These are phyloP conservation scores for Tenthredo livida DNA, from an alignment of 2,888 invertebrate species.

Conservation along the genomic window DNA sequence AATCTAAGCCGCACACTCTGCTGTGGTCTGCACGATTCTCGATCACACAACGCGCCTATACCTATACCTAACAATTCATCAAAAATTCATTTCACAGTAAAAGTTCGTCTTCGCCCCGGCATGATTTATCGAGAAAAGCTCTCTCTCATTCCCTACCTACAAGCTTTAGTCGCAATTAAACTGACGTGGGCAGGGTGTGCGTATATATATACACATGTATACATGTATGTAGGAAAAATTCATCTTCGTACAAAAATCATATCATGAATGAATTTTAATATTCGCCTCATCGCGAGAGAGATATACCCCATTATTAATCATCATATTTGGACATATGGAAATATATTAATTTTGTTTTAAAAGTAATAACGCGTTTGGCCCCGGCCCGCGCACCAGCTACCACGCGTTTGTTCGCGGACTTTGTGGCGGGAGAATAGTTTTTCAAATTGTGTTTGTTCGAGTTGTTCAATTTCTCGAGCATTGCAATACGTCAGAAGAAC, in stretches of 20 bases:
- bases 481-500: background rate
- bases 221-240: background rate
- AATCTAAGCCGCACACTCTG: background rate
- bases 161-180: constrained; percentile 8
- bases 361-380: constrained; percentile 12
- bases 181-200: background rate
- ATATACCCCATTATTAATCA: background rate
- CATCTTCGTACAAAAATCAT: background rate
- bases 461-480: background rate
- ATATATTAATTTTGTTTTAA: constrained; percentile 32
- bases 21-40: background rate
- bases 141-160: background rate
- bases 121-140: constrained; percentile 21
- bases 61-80: background rate
- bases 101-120: background rate
- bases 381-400: background rate
- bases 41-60: background rate
- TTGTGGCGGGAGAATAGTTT: background rate
- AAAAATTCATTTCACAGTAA: constrained; percentile 7
- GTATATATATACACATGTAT: background rate
- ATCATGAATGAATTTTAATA: constrained; percentile 7
- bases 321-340: background rate
- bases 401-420: background rate
- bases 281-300: background rate
- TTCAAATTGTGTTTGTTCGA: background rate